phyloP scores from a whole-genome alignment of 2,113 vertebrate genomes.

The Merops nubicus region DNA sequence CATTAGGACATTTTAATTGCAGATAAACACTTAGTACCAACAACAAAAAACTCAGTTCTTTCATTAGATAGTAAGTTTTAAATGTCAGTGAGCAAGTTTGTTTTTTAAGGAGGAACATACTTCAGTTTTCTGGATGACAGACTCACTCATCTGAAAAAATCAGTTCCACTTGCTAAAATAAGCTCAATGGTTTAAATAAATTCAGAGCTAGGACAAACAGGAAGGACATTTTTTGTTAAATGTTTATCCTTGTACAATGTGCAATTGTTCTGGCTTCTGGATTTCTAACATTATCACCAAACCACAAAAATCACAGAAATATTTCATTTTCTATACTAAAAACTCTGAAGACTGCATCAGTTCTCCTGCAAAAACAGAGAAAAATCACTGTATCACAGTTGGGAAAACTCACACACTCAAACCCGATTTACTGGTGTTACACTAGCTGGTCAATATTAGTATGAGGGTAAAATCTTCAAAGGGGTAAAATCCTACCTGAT shows the following conservation, averaged over 20 bases:
- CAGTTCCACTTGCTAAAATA: constrained; percentile 29
- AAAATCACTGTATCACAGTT: not conserved
- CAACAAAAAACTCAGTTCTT: not conserved
- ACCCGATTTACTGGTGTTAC: not conserved
- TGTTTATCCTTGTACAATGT: not conserved
- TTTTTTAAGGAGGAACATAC: not conserved
- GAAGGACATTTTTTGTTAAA: constrained; percentile 13
- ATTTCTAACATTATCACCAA: constrained; percentile 10
- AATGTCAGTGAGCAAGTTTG: not conserved
- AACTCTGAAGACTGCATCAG: not conserved
- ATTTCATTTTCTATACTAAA: not conserved
- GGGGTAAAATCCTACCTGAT: not conserved
- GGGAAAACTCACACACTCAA: not conserved
- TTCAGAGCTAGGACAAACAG: constrained; percentile 24
- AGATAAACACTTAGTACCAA: not conserved
- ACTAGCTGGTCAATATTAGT: not conserved
- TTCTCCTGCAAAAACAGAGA: not conserved
- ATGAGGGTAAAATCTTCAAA: not conserved
- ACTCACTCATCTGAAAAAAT: constrained; percentile 22
- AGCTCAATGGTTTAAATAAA: constrained; percentile 17
- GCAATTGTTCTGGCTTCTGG: not conserved
- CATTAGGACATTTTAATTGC: not conserved
- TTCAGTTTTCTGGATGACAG: not conserved
- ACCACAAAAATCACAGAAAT: not conserved
- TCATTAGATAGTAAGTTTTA: not conserved